Evolutionary conservation across 64 coral and sea anemone species (phyloP), one percentile per base, ranked within the genome.

Genomic region (Astreopora myriophthalma): DNA sequence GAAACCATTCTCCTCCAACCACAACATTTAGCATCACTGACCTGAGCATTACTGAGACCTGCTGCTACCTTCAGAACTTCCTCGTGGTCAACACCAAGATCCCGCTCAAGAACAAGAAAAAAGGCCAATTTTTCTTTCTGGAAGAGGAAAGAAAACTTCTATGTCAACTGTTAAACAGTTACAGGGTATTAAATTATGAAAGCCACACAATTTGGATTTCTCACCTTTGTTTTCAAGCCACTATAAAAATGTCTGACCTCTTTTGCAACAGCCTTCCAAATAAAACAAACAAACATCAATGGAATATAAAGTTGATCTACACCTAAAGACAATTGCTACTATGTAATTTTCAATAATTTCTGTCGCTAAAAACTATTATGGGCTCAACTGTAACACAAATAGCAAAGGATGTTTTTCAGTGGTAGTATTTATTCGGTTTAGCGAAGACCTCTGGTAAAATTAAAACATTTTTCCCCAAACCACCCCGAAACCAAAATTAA

Each of bases 121-220:
- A 99, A 95, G 22, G 74, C 90, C 52, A 99, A n/a, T 52, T 99
- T 99, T 30, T 98, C 96, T 11, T 12, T 71, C 96, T 98, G 28
- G 24, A 26, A 55, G 20, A 48, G 64, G 63, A 67, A 73, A 84
- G 20, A 73, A 44, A 44, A 44, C n/a, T n/a, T n/a, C n/a, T n/a
- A n/a, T n/a, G n/a, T n/a, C n/a, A n/a, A n/a, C n/a, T n/a, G n/a
- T n/a, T n/a, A n/a, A n/a, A n/a, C n/a, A n/a, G n/a, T n/a, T n/a
- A n/a, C n/a, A n/a, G n/a, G 0, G 30, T 1, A 29, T 12, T 3
- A 31, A 5, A 71, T 32, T 1, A 19, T 35, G 4, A 46, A 64
- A 64, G 7, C 9, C 61, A 64, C 5, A 19, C 60, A 19, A 2
- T 32, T 37, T 70, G 36, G 20, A 58, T 40, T 14, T 27, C 70